A percentile compares a stretch with the other conserved stretches of the same genome.
Evolutionary conservation across 2,797 vertebrate species (phyloP).

Genomic region (Enteromius mattozi): DNA sequence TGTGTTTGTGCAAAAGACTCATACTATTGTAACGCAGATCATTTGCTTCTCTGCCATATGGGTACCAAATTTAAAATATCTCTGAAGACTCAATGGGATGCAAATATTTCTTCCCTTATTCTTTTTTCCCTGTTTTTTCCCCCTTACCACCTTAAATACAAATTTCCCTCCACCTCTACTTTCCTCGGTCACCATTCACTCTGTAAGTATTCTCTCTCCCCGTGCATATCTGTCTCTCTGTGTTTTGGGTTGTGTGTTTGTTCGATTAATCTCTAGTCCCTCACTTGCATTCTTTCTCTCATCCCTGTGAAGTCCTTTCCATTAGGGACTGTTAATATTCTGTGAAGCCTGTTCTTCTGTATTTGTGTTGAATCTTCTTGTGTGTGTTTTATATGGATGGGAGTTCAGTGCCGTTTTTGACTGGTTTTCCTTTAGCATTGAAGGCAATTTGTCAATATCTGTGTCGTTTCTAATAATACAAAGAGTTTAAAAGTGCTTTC

Average conservation of each 20-base stretch:
- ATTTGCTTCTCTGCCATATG: constrained; percentile 49
- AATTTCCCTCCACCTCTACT: constrained; percentile 51
- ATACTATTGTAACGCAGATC: constrained; percentile 8
- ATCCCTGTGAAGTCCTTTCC: constrained; percentile 16
- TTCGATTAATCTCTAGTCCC: not conserved
- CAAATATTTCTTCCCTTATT: constrained; percentile 52
- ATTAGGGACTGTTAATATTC: constrained; percentile 3
- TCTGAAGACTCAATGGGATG: constrained; percentile 13
- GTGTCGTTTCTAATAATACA: not conserved
- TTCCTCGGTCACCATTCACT: constrained; percentile 49
- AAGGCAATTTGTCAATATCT: not conserved
- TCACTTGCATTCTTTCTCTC: not conserved
- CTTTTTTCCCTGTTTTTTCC: constrained; percentile 36
- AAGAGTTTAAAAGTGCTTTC: not conserved
- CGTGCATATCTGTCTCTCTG: constrained; percentile 31
- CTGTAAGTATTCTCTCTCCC: constrained; percentile 56
- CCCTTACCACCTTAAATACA: constrained; percentile 40
- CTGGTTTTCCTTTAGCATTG: not conserved
- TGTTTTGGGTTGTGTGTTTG: constrained; percentile 30
- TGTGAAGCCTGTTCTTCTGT: constrained; percentile 34
- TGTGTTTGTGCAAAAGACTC: constrained; percentile 13
- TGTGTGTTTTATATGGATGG: constrained; percentile 8
- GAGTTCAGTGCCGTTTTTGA: constrained; percentile 9
- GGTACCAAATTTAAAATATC: constrained; percentile 44
- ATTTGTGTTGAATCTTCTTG: constrained; percentile 15